Conservation (phyloP, 2,888 invertebrate genomes). For the Ennomos quercinarius region DNA sequence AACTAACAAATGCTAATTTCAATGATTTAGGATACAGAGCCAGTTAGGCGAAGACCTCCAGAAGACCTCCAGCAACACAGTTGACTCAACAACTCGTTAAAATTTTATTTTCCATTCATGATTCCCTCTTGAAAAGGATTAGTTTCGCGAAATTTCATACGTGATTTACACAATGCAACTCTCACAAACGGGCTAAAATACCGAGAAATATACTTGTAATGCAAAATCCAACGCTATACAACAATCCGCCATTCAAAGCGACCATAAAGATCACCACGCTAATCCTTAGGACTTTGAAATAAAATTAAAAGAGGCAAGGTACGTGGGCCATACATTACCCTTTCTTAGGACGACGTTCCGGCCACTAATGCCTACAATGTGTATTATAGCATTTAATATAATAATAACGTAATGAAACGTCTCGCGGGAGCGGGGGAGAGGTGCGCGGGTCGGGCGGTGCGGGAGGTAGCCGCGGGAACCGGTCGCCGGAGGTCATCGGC, state of each 20-base stretch:
- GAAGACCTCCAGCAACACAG: slow-evolving; percentile 18
- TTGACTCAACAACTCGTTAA: slow-evolving; percentile 31
- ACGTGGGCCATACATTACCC: slow-evolving; percentile 68
- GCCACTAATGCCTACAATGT: slow-evolving; percentile 82
- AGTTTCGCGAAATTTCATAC: slow-evolving; percentile 44
- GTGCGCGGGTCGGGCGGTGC: slow-evolving; percentile 46
- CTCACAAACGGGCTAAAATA: slow-evolving; percentile 49
- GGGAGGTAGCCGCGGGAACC: slow-evolving; percentile 70
- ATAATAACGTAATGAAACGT: slow-evolving; percentile 86
- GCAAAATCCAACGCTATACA: slow-evolving; percentile 56
- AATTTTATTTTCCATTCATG: slow-evolving; percentile 35
- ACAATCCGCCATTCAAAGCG: slow-evolving; percentile 69
- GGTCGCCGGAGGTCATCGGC: slow-evolving; percentile 84
- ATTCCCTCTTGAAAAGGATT: slow-evolving; percentile 34
- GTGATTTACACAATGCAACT: slow-evolving; percentile 51
- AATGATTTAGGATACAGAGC: slow-evolving; percentile 6
- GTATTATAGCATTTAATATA: slow-evolving; percentile 85
- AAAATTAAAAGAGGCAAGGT: slow-evolving; percentile 57
- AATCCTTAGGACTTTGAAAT: slow-evolving; percentile 65
- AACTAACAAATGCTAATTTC: not conserved
- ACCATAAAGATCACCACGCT: slow-evolving; percentile 68
- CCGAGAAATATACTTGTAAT: slow-evolving; percentile 51
- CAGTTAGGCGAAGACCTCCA: not conserved
- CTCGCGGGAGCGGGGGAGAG: slow-evolving; percentile 60
- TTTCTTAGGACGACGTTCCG: slow-evolving; percentile 70